These are phyloP conservation scores for Rachycentron canadum DNA, from an alignment of 2,797 vertebrate genomes.

Conservation along the genomic window DNA sequence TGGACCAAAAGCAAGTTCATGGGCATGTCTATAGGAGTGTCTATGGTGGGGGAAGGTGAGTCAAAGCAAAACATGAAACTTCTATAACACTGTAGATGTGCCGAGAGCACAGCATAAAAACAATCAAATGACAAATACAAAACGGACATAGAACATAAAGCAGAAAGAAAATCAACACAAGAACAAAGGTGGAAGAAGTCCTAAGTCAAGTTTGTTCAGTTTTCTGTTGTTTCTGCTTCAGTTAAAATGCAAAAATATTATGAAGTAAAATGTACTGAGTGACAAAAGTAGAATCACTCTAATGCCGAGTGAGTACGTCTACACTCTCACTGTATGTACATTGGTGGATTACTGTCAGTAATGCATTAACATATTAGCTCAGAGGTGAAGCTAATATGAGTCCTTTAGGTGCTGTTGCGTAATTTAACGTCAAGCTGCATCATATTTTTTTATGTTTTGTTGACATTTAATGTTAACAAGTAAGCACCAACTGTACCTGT, in stretches of 20 bases:
- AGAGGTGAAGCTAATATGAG: not conserved
- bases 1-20: slow-evolving; percentile 99
- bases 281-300: not conserved
- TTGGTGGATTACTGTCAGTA: not conserved
- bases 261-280: not conserved
- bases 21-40: slow-evolving; percentile 97
- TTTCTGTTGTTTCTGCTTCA: too few relatives aligned
- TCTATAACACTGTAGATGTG: not conserved
- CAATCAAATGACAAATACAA: not conserved
- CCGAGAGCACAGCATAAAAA: not conserved
- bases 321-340: too few relatives aligned
- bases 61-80: not conserved
- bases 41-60: slow-evolving; percentile 95
- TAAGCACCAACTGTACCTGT: too few relatives aligned
- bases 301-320: not conserved
- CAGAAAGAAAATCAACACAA: not conserved
- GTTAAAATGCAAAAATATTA: not conserved
- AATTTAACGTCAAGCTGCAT: not conserved
- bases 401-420: not conserved
- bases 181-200: not conserved
- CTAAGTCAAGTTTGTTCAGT: not conserved
- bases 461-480: too few relatives aligned
- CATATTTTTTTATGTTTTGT: not conserved
- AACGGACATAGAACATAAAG: too few relatives aligned
- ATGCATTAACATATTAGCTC: not conserved